Conservation (phyloP, 2,888 invertebrate genomes). For the Sclerodermus sp. region DNA sequence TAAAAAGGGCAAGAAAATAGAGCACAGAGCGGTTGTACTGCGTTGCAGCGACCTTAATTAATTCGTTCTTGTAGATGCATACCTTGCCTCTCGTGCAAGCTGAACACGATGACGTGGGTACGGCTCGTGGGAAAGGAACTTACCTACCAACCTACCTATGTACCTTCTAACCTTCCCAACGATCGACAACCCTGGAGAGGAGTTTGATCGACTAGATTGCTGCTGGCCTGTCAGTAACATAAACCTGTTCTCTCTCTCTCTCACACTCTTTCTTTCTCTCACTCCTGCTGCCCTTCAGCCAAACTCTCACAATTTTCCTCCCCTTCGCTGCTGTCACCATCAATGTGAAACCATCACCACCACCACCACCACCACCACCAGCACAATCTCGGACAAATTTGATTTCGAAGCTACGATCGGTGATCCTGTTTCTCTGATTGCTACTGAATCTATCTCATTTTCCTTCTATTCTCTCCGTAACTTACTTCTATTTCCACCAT, state of each 20-base stretch:
- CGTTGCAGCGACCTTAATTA: slow-evolving; percentile 24
- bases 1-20: slow-evolving; percentile 7
- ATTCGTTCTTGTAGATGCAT: slow-evolving; percentile 17
- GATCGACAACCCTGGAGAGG: slow-evolving; percentile 24
- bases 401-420: too few species aligned
- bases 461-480: too few species aligned
- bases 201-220: slow-evolving; percentile 34
- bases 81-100: slow-evolving; percentile 7
- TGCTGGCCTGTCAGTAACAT: slow-evolving; percentile 27
- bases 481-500: too few species aligned
- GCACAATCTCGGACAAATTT: too few species aligned
- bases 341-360: too few species aligned
- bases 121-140: slow-evolving; percentile 31
- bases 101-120: slow-evolving; percentile 10
- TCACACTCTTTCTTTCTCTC: not conserved
- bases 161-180: slow-evolving; percentile 13
- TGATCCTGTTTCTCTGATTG: too few species aligned
- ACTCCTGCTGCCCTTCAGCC: too few species aligned
- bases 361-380: too few species aligned
- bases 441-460: too few species aligned
- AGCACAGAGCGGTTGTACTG: slow-evolving; percentile 1
- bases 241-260: slow-evolving; percentile 1
- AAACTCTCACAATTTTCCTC: not conserved
- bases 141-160: not conserved
- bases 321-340: not conserved